Conservation (phyloP, 2,797 vertebrate species). For the Chrysocyon brachyurus region DNA sequence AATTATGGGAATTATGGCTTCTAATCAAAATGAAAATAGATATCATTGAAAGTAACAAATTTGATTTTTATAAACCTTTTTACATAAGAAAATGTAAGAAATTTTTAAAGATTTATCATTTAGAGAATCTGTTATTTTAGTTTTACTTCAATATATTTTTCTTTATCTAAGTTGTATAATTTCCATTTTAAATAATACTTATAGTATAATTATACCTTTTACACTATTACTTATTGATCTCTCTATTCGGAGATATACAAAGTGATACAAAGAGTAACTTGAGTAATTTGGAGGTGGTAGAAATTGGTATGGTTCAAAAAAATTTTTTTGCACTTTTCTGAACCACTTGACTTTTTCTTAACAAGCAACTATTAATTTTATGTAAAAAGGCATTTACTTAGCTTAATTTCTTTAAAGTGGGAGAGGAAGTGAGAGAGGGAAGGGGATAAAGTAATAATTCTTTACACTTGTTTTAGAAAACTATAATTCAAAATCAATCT, state of each 20-base stretch:
- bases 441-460: neutral
- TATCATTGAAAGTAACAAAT: neutral
- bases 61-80: neutral
- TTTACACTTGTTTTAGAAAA: conserved; percentile 3
- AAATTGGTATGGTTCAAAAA: neutral
- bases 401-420: neutral
- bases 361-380: conserved; percentile 45
- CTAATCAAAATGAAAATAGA: conserved; percentile 47
- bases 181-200: conserved; percentile 11
- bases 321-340: neutral
- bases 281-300: neutral
- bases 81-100: neutral
- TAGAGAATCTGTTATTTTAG: neutral
- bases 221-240: neutral
- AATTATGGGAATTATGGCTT: neutral
- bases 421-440: neutral
- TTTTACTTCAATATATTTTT: conserved; percentile 44
- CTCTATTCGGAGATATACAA: neutral
- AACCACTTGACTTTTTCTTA: conserved; percentile 33
- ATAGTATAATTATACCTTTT: neutral
- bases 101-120: neutral
- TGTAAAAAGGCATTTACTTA: conserved; percentile 11
- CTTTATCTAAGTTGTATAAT: neutral
- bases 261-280: neutral
- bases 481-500: conserved; percentile 35